A percentile compares a stretch with the other conserved stretches of the same genome.
phyloP scores from a whole-genome alignment of 1,140 invertebrate genomes.

The silkworm (Bombyx mori) region DNA sequence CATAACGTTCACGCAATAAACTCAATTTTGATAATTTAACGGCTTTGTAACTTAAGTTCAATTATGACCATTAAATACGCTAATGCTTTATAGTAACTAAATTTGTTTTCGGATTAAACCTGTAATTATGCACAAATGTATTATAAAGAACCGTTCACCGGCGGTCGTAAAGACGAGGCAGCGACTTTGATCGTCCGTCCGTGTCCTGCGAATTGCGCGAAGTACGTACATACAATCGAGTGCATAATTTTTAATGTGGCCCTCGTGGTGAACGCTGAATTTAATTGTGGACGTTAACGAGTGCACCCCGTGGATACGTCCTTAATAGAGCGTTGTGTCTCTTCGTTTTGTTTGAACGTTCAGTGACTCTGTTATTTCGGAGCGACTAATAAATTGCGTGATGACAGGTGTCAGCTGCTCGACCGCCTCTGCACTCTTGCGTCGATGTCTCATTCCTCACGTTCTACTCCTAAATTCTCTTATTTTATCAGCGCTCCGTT shows the following conservation, averaged over 20 bases:
- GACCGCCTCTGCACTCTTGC: conserved; percentile 68
- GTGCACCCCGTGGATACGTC: conserved; percentile 44
- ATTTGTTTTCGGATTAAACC: conserved; percentile 11
- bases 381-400: conserved; percentile 67
- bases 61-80: not conserved
- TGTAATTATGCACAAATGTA: conserved; percentile 14
- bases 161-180: conserved; percentile 19
- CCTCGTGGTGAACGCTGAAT: conserved; percentile 32
- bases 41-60: too few relatives aligned
- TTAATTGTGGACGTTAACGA: conserved; percentile 46
- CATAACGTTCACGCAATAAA: too few relatives aligned
- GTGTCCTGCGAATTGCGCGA: conserved; percentile 5
- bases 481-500: conserved; percentile 68
- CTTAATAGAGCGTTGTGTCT: conserved; percentile 63
- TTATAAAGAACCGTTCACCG: conserved; percentile 22
- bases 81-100: conserved; percentile 9
- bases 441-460: conserved; percentile 69
- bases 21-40: too few relatives aligned
- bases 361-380: conserved; percentile 65
- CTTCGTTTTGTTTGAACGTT: conserved; percentile 63
- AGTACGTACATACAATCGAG: conserved; percentile 7
- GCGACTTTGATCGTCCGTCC: not conserved
- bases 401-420: conserved; percentile 69
- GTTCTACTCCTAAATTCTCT: conserved; percentile 64
- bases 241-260: conserved; percentile 23